These are phyloP conservation scores for Nothura maculosa DNA, from an alignment of 2,797 vertebrate genomes.

Conservation along the genomic window DNA sequence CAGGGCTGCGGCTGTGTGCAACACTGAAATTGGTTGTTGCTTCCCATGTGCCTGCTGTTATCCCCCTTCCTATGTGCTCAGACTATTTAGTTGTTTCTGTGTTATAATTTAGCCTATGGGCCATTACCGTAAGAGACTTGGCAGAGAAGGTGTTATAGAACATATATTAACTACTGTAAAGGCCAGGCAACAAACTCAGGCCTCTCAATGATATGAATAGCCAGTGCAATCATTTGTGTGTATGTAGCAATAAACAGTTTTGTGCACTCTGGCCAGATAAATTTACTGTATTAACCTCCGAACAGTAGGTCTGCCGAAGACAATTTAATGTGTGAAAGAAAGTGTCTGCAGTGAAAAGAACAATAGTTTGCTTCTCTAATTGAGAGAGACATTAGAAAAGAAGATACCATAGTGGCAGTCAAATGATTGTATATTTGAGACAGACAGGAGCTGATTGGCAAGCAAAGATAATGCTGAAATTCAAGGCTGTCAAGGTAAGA, in stretches of 20 bases:
- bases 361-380: background rate
- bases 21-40: background rate
- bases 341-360: background rate
- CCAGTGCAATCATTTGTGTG: background rate
- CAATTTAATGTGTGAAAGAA: background rate
- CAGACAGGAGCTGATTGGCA: background rate
- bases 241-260: background rate
- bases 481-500: background rate
- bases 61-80: background rate
- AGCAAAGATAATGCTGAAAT: background rate
- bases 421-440: background rate
- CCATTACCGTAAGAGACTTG: background rate
- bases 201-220: background rate
- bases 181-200: background rate
- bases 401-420: background rate
- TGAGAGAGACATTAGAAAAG: background rate
- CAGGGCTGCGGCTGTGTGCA: background rate
- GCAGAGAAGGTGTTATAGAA: background rate
- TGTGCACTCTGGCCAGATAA: background rate
- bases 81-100: background rate
- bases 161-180: background rate
- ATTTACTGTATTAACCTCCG: background rate
- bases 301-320: background rate
- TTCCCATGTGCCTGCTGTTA: background rate
- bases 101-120: background rate